phyloP scores from a whole-genome alignment of 2,113 vertebrate genomes.

The Atractosteus spatula region DNA sequence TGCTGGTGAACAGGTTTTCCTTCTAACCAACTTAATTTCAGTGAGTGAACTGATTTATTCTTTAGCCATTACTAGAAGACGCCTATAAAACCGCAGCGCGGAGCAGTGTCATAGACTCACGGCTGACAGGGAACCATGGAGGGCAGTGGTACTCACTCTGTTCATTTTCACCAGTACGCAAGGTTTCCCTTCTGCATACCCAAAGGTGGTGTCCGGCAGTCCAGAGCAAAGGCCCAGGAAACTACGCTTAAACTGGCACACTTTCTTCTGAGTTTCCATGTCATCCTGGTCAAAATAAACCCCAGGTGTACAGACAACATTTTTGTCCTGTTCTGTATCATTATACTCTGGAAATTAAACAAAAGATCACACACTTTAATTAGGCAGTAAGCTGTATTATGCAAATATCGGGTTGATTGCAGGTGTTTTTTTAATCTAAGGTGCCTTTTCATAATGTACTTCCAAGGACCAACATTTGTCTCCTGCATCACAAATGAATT shows the following conservation, averaged over 20 bases:
- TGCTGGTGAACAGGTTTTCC: no score
- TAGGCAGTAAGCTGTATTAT: background rate
- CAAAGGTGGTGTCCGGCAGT: constrained; percentile 70
- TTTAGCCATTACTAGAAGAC: no score
- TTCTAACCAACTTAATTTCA: no score
- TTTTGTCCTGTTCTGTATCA: constrained; percentile 73
- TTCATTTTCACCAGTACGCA: constrained; percentile 95
- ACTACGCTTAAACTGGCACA: constrained; percentile 77
- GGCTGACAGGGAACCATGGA: background rate
- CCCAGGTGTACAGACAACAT: constrained; percentile 64
- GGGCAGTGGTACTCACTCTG: constrained; percentile 66
- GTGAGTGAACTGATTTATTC: no score
- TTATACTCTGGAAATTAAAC: constrained; percentile 70
- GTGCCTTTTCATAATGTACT: no score
- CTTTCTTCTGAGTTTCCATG: constrained; percentile 54
- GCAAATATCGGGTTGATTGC: no score
- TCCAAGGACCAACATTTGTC: no score
- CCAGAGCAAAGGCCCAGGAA: constrained; percentile 78
- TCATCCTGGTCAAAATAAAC: constrained; percentile 62
- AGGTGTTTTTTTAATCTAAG: no score
- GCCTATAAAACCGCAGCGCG: no score
- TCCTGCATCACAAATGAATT: no score
- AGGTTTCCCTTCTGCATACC: constrained; percentile 80
- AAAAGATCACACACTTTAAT: constrained; percentile 28
- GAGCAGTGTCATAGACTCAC: no score